A percentile compares a stretch with the other conserved stretches of the same genome.
phyloP scores from a whole-genome alignment of 2,888 invertebrate species.

The Doris montereyensis region DNA sequence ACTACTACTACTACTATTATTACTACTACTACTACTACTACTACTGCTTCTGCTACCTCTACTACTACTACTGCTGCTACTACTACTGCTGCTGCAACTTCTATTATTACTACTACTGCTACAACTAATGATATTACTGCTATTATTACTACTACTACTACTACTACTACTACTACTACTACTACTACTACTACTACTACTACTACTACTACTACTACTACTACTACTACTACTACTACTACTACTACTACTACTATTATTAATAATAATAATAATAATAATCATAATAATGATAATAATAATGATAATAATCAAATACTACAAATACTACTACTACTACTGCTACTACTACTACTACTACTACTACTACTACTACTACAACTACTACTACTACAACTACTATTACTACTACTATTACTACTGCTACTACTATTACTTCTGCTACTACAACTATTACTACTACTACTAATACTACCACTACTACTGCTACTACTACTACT shows the following conservation, averaged over 20 bases:
- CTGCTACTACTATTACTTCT: slow-evolving; percentile 36
- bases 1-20: not conserved
- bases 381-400: slow-evolving; percentile 15
- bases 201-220: not conserved
- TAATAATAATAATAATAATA: not conserved
- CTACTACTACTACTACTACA: slow-evolving; percentile 33
- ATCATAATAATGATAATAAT: not conserved
- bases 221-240: slow-evolving; percentile 22
- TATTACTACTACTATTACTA: slow-evolving; percentile 34
- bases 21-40: not conserved
- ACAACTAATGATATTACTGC: too few relatives aligned
- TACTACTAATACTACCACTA: slow-evolving; percentile 33
- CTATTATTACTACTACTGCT: not conserved
- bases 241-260: slow-evolving; percentile 26
- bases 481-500: slow-evolving; percentile 27
- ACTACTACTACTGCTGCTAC: not conserved
- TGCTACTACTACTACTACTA: slow-evolving; percentile 33
- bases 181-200: slow-evolving; percentile 25
- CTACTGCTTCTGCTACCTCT: not conserved
- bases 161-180: slow-evolving; percentile 21
- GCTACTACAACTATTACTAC: slow-evolving; percentile 23
- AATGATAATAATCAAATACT: not conserved
- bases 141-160: slow-evolving; percentile 14
- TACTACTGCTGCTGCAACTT: not conserved
- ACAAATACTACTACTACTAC: slow-evolving; percentile 22